A percentile compares a stretch with the other conserved stretches of the same genome.
Evolutionary conservation across 2,797 vertebrate genomes (phyloP).

Genomic region (Scarus forsteni): DNA sequence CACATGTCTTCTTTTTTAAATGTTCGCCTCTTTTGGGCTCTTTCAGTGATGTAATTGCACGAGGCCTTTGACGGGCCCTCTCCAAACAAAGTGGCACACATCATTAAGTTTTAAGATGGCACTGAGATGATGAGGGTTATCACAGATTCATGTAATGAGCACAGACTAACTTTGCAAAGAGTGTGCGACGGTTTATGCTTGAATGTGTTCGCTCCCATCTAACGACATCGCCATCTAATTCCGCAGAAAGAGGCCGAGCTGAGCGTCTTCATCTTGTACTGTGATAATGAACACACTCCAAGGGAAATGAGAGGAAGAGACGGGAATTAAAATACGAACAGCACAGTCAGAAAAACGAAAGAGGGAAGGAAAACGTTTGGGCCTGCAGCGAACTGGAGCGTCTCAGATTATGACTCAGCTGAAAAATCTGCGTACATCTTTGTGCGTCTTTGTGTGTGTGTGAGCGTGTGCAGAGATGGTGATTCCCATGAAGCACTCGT

Average conservation of each 20-base stretch:
- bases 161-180: slow-evolving; percentile 21
- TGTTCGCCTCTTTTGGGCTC: slow-evolving; percentile 19
- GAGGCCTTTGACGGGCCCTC: slow-evolving; percentile 24
- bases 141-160: slow-evolving; percentile 49
- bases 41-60: slow-evolving; percentile 23
- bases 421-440: slow-evolving; percentile 43
- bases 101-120: slow-evolving; percentile 53
- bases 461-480: slow-evolving; percentile 7
- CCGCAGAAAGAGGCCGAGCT: slow-evolving; percentile 40
- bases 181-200: background rate
- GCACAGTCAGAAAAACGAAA: slow-evolving; percentile 30
- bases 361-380: slow-evolving; percentile 31
- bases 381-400: slow-evolving; percentile 55
- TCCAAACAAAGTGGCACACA: slow-evolving; percentile 41
- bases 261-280: slow-evolving; percentile 51
- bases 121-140: slow-evolving; percentile 48
- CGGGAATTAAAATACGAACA: slow-evolving; percentile 55
- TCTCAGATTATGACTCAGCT: slow-evolving; percentile 60
- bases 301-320: slow-evolving; percentile 47
- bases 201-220: slow-evolving; percentile 20
- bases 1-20: slow-evolving; percentile 7
- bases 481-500: slow-evolving; percentile 41
- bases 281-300: slow-evolving; percentile 58
- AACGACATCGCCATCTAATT: slow-evolving; percentile 55
- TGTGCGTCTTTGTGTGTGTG: slow-evolving; percentile 11